Conservation (phyloP, 2,797 vertebrate species). For the Intellagama lesueurii region DNA sequence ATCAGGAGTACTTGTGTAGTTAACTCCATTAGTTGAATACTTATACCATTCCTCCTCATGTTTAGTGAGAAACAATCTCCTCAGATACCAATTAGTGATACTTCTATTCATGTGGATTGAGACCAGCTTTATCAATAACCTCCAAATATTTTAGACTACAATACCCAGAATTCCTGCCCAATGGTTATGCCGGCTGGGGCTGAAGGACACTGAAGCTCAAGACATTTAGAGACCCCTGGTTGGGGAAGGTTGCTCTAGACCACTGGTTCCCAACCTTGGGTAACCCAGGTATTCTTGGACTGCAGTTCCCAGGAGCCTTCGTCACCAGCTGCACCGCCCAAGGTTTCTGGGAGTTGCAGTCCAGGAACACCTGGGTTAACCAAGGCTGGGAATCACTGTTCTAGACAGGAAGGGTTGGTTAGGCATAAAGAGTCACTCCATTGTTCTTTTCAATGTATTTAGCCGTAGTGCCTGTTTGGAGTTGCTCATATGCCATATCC, state of each 20-base stretch:
- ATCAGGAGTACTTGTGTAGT: not conserved
- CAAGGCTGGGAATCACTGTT: no score
- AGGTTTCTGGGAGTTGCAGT: no score
- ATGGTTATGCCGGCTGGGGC: not conserved
- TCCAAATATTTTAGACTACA: not conserved
- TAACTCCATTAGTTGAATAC: not conserved
- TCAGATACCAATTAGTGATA: not conserved
- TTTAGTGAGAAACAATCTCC: not conserved
- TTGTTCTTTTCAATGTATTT: not conserved
- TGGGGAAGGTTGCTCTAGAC: no score
- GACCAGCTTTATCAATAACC: not conserved
- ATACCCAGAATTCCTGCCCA: not conserved
- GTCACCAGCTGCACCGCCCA: no score
- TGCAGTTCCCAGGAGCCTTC: no score
- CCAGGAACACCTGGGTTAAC: no score
- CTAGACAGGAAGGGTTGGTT: not conserved
- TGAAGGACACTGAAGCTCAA: not conserved
- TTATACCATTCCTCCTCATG: not conserved
- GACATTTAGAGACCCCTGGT: no score
- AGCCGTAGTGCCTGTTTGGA: no score
- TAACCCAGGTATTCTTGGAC: no score
- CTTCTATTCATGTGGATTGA: not conserved
- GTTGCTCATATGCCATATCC: not conserved
- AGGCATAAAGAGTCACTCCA: not conserved
- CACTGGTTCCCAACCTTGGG: no score